A percentile compares a stretch with the other conserved stretches of the same genome.
phyloP scores from a whole-genome alignment of 2,113 vertebrate genomes.

The Platycercus adscitus region DNA sequence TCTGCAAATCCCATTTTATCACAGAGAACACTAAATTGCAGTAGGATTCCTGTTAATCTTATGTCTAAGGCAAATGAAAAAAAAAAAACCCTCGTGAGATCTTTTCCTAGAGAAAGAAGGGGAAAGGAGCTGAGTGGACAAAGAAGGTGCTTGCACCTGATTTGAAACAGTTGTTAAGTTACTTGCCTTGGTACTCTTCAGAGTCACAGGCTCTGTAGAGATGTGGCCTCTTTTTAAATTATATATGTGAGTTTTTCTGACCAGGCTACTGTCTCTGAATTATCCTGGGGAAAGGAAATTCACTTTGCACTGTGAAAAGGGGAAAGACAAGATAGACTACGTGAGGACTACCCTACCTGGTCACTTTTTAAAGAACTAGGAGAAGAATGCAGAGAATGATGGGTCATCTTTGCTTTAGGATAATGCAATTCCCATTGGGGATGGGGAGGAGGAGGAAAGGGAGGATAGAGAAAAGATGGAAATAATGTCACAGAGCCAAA shows the following conservation, averaged over 20 bases:
- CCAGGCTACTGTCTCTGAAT: background rate
- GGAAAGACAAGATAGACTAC: background rate
- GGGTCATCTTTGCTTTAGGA: background rate
- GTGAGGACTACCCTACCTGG: background rate
- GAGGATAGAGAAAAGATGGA: background rate
- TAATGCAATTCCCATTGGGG: background rate
- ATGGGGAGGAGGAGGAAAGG: background rate
- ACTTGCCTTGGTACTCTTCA: background rate
- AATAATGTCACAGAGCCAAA: background rate
- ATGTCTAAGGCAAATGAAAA: background rate
- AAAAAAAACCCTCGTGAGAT: background rate
- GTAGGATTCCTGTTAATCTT: background rate
- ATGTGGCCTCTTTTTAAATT: background rate
- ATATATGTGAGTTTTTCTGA: background rate
- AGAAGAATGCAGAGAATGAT: background rate
- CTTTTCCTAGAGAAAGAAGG: background rate
- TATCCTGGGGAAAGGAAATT: background rate
- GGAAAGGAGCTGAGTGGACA: background rate
- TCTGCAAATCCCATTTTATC: background rate
- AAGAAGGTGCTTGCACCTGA: background rate
- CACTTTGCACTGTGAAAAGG: background rate
- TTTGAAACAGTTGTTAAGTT: background rate
- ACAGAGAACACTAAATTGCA: background rate
- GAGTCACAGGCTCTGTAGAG: background rate
- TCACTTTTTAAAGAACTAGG: background rate